phyloP scores from a whole-genome alignment of 92 coral and sea anemone species.

The Anthopleura xanthogrammica region DNA sequence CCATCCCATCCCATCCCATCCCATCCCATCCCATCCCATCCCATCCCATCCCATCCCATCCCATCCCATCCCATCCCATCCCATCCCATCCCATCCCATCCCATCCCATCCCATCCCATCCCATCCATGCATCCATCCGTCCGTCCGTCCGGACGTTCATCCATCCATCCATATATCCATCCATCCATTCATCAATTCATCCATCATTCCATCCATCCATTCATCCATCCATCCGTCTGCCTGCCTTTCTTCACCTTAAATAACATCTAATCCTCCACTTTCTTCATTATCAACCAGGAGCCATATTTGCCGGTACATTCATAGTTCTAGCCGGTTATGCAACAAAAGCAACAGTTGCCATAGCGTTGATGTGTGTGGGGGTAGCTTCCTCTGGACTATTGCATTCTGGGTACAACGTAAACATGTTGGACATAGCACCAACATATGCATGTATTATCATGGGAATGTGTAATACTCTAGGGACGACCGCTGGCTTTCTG shows the following conservation, averaged over 20 bases:
- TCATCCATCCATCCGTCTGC: too few species aligned
- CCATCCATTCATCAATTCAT: too few species aligned
- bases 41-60: neutral
- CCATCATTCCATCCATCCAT: too few species aligned
- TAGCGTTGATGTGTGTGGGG: constrained; percentile 75
- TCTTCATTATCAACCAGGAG: constrained; percentile 38
- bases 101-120: neutral
- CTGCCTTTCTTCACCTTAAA: too few species aligned
- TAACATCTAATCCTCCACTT: too few species aligned
- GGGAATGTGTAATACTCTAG: constrained; percentile 88
- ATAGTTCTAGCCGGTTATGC: constrained; percentile 80
- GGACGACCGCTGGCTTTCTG: constrained; percentile 78
- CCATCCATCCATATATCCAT: too few species aligned
- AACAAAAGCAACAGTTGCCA: constrained; percentile 60
- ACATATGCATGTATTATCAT: constrained; percentile 82
- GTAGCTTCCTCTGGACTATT: constrained; percentile 83
- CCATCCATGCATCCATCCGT: too few species aligned
- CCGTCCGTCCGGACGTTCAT: too few species aligned
- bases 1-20: neutral
- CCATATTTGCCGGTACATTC: constrained; percentile 70
- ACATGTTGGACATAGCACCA: constrained; percentile 91
- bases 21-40: neutral
- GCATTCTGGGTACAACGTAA: constrained; percentile 84
- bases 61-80: neutral
- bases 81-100: neutral